Evolutionary conservation across 2,113 vertebrate species (phyloP), one percentile per base, ranked within the genome.

Genomic region (Hystrix cristata): DNA sequence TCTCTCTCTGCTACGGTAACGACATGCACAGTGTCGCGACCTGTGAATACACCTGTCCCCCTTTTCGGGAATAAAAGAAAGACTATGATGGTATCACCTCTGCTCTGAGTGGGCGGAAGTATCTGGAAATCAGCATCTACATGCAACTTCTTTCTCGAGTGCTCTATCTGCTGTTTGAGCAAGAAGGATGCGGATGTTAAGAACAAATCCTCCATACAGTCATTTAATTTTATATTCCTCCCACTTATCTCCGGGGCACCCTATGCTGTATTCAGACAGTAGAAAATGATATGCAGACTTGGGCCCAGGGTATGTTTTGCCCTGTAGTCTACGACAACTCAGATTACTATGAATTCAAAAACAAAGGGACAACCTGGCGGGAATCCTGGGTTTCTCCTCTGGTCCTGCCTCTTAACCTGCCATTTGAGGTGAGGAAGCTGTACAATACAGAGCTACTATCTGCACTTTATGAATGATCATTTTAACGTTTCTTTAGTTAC

Each of bases 281-380:
- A 87, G 53, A 91, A 92, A 12, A 78, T 69, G 34, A 14, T 96
- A 3, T 25, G 38, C 29, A 43, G 15, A 78, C 34, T 57, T 96
- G 1, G 19, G 64, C 4, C 29, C 71, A 78, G 65, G 29, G 0
- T 51, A 48, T 55, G 55, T 91, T 93, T 86, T 74, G 25, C 23
- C 85, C 21, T 86, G 29, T 83, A 78, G 5, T 83, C 27, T 87
- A 29, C 95, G 51, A 65, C 16, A 91, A 71, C 15, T 13, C 7
- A 60, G 81, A 94, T 31, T 48, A 81, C 71, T 91, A 87, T 67
- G 51, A 88, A 51, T 71, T 15, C 27, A 81, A 84, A 95, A 62
- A 19, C 15, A 34, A 72, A 57, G 46, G 6, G 8, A 81, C 38
- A 48, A 55, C 18, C n/a, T 38, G 14, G 53, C 13, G 82, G 59